Percentiles rank a stretch among this genome's conserved stretches.
These are phyloP conservation scores for Morone chrysops DNA, from an alignment of 2,113 vertebrate species.

Conservation along the genomic window DNA sequence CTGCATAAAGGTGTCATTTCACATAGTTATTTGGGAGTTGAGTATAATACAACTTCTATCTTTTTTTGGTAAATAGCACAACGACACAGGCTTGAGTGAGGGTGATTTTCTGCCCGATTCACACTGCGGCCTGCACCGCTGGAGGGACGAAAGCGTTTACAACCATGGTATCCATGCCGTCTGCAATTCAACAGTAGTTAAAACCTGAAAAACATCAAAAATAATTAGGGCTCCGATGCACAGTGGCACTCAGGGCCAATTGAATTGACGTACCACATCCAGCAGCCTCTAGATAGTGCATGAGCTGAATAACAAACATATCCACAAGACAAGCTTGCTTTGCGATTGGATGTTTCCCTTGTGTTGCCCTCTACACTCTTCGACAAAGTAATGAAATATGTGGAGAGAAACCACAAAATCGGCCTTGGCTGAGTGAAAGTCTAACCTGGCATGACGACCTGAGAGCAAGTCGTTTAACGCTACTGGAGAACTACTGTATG, in stretches of 20 bases:
- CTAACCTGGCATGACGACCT: conserved; percentile 53
- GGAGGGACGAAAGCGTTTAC: conserved; percentile 23
- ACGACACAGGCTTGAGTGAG: conserved; percentile 17
- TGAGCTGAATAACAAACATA: conserved; percentile 84
- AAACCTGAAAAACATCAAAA: conserved; percentile 77
- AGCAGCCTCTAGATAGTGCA: conserved; percentile 80
- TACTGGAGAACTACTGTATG: conserved; percentile 13
- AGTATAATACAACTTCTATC: background rate
- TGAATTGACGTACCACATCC: conserved; percentile 83
- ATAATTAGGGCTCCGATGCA: conserved; percentile 77
- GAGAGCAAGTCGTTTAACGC: conserved; percentile 45
- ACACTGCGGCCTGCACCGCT: conserved; percentile 16
- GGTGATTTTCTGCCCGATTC: conserved; percentile 44
- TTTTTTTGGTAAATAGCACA: background rate
- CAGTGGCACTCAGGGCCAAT: conserved; percentile 80
- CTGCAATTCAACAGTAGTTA: conserved; percentile 70
- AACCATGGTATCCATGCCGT: conserved; percentile 33
- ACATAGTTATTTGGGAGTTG: background rate
- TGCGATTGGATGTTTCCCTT: conserved; percentile 75
- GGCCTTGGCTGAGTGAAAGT: conserved; percentile 43
- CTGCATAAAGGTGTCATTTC: background rate
- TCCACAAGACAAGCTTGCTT: conserved; percentile 77
- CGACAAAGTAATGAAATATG: conserved; percentile 62
- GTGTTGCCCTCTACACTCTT: conserved; percentile 62
- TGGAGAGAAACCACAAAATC: conserved; percentile 44